phyloP scores from a whole-genome alignment of 2,888 invertebrate species.

The Caenorhabditis macrosperma region DNA sequence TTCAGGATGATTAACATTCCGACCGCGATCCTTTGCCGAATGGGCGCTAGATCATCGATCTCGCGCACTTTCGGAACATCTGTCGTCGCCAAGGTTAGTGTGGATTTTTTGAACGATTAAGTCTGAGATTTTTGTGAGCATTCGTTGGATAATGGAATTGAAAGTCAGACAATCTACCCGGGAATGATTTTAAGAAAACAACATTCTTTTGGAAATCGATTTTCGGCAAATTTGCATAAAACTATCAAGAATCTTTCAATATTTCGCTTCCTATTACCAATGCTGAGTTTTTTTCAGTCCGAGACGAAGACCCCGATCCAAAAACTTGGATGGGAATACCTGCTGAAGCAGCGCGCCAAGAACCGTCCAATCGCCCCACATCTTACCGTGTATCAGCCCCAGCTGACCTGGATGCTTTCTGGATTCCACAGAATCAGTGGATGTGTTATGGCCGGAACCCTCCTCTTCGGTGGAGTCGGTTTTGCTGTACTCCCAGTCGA shows the following conservation, averaged over 20 bases:
- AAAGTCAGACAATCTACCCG: too few relatives aligned
- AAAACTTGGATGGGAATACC: constrained; percentile 78
- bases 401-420: constrained; percentile 79
- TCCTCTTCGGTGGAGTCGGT: constrained; percentile 77
- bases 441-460: constrained; percentile 78
- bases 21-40: constrained; percentile 50
- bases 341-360: constrained; percentile 74
- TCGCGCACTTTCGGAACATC: constrained; percentile 54
- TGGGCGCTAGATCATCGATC: constrained; percentile 51
- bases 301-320: constrained; percentile 74
- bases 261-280: too few relatives aligned
- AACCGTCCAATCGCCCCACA: constrained; percentile 79
- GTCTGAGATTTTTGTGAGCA: too few relatives aligned
- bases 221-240: too few relatives aligned
- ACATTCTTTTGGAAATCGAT: too few relatives aligned
- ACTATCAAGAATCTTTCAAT: too few relatives aligned
- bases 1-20: constrained; percentile 61
- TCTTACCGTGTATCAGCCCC: constrained; percentile 79
- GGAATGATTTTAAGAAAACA: too few relatives aligned
- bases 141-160: too few relatives aligned
- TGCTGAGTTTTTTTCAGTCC: constrained; percentile 22
- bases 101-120: too few relatives aligned
- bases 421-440: constrained; percentile 78
- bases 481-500: constrained; percentile 77
- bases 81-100: constrained; percentile 44